Conservation (phyloP, 2,888 invertebrate genomes). For the Vesta saturnalis region DNA sequence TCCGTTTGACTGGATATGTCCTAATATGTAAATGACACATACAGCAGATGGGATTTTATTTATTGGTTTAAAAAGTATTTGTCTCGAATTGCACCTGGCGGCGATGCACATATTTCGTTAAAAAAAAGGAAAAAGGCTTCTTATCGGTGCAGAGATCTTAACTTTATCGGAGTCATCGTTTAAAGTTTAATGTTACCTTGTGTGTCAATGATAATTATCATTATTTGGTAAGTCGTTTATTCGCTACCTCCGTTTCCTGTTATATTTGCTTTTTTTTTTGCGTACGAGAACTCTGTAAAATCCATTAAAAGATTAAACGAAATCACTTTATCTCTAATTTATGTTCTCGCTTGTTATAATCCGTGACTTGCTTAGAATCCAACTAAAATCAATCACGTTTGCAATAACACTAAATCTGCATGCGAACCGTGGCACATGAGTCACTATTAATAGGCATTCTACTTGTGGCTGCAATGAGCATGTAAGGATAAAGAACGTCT, state of each 20-base stretch:
- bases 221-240: slow-evolving; percentile 32
- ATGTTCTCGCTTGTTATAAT: slow-evolving; percentile 54
- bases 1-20: slow-evolving; percentile 38
- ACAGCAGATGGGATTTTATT: slow-evolving; percentile 46
- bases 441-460: slow-evolving; percentile 54
- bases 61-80: slow-evolving; percentile 53
- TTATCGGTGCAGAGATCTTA: slow-evolving; percentile 54
- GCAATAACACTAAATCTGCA: slow-evolving; percentile 62
- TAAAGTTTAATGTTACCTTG: slow-evolving; percentile 54
- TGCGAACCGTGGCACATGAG: slow-evolving; percentile 46
- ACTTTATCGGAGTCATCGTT: slow-evolving; percentile 53
- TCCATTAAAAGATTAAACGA: slow-evolving; percentile 56
- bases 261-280: not conserved
- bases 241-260: slow-evolving; percentile 34
- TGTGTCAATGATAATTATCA: slow-evolving; percentile 49
- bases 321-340: slow-evolving; percentile 54
- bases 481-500: slow-evolving; percentile 53
- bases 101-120: slow-evolving; percentile 53
- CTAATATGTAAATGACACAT: slow-evolving; percentile 39
- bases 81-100: slow-evolving; percentile 57
- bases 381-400: slow-evolving; percentile 58
- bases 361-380: slow-evolving; percentile 47
- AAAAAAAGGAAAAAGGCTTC: slow-evolving; percentile 48
- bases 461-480: slow-evolving; percentile 50
- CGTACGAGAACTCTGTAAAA: slow-evolving; percentile 48